These are phyloP conservation scores for Perca flavescens DNA, from an alignment of 2,113 vertebrate genomes.

Conservation along the genomic window DNA sequence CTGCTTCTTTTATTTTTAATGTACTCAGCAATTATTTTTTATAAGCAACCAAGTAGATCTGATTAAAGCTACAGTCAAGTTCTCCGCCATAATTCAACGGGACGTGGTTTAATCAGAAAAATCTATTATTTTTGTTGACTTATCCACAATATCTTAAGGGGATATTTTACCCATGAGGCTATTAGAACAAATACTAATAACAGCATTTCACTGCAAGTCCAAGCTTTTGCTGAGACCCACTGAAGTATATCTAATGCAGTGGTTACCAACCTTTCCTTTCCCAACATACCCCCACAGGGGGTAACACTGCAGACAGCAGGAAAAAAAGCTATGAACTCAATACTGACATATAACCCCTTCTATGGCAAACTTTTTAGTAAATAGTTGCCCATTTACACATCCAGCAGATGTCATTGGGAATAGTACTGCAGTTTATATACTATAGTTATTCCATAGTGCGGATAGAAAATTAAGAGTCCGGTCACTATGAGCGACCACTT, in stretches of 20 bases:
- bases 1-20: conserved; percentile 18
- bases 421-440: neutral
- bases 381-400: neutral
- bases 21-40: conserved; percentile 36
- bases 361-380: neutral
- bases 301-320: neutral
- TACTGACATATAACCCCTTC: neutral
- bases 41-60: conserved; percentile 32
- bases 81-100: conserved; percentile 24
- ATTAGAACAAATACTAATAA: neutral
- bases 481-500: neutral
- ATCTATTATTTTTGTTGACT: conserved; percentile 33
- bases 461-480: neutral
- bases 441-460: neutral
- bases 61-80: conserved; percentile 28
- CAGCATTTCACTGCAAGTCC: conserved; percentile 10
- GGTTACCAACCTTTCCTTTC: neutral
- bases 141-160: conserved; percentile 20
- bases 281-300: neutral
- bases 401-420: neutral
- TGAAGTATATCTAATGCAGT: neutral
- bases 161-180: conserved; percentile 13
- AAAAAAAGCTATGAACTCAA: neutral
- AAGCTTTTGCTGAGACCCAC: neutral
- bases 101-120: conserved; percentile 43